These are phyloP conservation scores for Perca flavescens DNA, from an alignment of 2,113 vertebrate species.

Conservation along the genomic window DNA sequence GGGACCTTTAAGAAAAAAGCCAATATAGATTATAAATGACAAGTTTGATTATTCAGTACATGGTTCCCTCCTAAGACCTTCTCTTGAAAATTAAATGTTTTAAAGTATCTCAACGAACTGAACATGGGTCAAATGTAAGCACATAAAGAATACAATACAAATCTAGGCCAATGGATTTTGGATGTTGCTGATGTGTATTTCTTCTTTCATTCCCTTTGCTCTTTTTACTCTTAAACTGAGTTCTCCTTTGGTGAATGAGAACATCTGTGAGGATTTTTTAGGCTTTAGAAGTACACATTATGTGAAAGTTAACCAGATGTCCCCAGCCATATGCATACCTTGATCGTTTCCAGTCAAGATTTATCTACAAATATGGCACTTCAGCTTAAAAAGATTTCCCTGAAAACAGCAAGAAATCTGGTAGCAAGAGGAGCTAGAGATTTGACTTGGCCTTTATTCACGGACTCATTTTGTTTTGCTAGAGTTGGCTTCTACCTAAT, in stretches of 20 bases:
- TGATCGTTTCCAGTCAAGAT: neutral
- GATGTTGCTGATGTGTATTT: neutral
- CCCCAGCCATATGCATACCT: neutral
- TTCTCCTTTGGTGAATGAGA: neutral
- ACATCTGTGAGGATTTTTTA: neutral
- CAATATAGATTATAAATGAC: neutral
- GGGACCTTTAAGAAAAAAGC: neutral
- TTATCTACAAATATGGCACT: neutral
- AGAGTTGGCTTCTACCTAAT: neutral
- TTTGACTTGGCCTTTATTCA: slow-evolving; percentile 19
- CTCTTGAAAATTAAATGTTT: neutral
- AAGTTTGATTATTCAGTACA: neutral
- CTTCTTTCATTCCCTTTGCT: neutral
- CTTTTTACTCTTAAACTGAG: neutral
- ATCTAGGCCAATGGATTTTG: neutral
- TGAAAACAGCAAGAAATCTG: neutral
- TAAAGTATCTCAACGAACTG: neutral
- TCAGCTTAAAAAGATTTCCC: slow-evolving; percentile 14
- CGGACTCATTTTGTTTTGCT: neutral
- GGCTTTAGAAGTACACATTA: neutral
- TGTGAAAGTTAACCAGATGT: neutral
- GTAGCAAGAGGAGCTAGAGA: neutral
- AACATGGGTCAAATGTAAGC: neutral
- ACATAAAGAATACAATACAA: neutral
- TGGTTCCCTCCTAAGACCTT: neutral